Evolutionary conservation across 2,113 vertebrate genomes (phyloP).

Genomic region (Nibea albiflora): DNA sequence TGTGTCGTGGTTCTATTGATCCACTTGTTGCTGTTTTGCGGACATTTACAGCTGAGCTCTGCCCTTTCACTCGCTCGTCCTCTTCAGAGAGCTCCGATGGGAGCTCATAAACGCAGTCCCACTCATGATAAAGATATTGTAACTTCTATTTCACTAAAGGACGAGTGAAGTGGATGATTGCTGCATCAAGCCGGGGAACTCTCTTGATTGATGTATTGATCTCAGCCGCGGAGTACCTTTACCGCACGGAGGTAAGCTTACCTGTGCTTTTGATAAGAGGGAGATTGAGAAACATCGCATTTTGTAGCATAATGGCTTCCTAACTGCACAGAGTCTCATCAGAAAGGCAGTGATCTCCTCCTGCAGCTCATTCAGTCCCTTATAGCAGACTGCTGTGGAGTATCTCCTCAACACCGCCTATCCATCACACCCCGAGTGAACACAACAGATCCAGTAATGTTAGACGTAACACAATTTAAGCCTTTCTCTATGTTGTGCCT

Average conservation of each 20-base stretch:
- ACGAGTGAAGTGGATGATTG: constrained; percentile 39
- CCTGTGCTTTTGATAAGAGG: constrained; percentile 46
- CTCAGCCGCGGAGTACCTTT: constrained; percentile 8
- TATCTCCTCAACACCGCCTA: constrained; percentile 38
- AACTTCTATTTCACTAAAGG: constrained; percentile 33
- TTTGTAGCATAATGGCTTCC: constrained; percentile 47
- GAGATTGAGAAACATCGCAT: constrained; percentile 42
- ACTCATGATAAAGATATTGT: constrained; percentile 44
- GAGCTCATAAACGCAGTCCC: constrained; percentile 34
- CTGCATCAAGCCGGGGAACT: constrained; percentile 25
- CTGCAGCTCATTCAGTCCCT: constrained; percentile 41
- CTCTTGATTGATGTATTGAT: constrained; percentile 66
- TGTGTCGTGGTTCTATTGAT: constrained; percentile 48
- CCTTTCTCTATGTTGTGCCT: constrained; percentile 63
- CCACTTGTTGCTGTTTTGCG: constrained; percentile 28
- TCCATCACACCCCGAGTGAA: constrained; percentile 64
- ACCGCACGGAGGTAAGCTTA: constrained; percentile 37
- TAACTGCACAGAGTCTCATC: constrained; percentile 53
- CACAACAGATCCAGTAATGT: constrained; percentile 54
- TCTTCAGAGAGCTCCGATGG: constrained; percentile 25
- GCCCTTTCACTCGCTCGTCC: constrained; percentile 33
- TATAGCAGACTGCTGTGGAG: constrained; percentile 39
- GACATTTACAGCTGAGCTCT: not conserved
- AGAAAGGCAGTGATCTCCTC: constrained; percentile 35
- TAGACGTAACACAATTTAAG: constrained; percentile 56